Conservation (phyloP, 2,888 invertebrate species). For the Shargacucullia verbasci region DNA sequence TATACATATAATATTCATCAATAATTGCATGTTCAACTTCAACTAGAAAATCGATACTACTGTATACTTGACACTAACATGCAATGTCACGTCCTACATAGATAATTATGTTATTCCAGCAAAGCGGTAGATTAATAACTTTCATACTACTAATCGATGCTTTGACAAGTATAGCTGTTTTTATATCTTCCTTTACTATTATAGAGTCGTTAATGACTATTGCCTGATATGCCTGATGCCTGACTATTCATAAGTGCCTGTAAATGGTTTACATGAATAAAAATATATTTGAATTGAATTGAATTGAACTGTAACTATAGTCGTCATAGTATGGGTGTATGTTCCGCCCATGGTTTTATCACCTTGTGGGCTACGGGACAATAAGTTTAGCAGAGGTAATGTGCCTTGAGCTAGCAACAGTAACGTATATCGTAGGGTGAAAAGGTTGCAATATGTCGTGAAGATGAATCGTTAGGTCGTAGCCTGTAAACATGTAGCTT, state of each 20-base stretch:
- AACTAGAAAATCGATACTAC: conserved; percentile 20
- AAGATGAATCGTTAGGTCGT: conserved; percentile 33
- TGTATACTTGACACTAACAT: conserved; percentile 12
- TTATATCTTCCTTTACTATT: too few species aligned
- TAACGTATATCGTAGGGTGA: conserved; percentile 17
- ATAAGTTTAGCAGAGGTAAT: not conserved
- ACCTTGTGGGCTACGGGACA: not conserved
- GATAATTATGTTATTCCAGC: not conserved
- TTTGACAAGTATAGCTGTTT: not conserved
- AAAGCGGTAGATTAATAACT: not conserved
- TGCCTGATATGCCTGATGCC: too few species aligned
- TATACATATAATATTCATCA: not conserved
- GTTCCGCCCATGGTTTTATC: conserved; percentile 1
- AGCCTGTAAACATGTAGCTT: conserved; percentile 20
- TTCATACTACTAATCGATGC: not conserved
- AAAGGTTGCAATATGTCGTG: conserved; percentile 39
- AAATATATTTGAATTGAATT: too few species aligned
- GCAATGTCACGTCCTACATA: conserved; percentile 14
- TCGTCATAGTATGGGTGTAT: too few species aligned
- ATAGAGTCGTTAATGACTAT: too few species aligned
- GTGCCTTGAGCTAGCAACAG: not conserved
- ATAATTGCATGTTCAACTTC: conserved; percentile 1
- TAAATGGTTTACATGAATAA: too few species aligned
- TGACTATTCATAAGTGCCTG: too few species aligned
- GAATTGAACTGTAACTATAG: too few species aligned